Percentiles rank a stretch among this genome's conserved stretches.
Evolutionary conservation across 2,888 invertebrate species (phyloP).

Genomic region (Formica aserva): DNA sequence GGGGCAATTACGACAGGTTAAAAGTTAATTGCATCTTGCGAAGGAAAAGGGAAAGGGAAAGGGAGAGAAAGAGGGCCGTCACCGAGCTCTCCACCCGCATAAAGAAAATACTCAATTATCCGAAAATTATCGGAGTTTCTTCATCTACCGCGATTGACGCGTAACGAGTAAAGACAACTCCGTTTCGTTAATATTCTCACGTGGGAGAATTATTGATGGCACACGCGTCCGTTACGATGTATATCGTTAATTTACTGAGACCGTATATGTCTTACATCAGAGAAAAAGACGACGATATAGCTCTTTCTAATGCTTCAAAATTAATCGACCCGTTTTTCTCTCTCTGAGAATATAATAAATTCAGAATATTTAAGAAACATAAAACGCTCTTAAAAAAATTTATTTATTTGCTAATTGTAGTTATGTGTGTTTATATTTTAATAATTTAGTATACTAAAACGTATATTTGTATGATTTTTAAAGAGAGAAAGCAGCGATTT

Average conservation of each 20-base stretch:
- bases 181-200: not conserved
- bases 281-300: not conserved
- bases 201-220: not conserved
- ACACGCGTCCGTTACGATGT: not conserved
- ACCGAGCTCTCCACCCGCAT: too few species aligned
- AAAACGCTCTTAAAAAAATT: not conserved
- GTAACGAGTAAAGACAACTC: not conserved
- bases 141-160: not conserved
- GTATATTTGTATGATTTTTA: not conserved
- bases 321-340: not conserved
- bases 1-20: constrained; percentile 75
- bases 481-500: too few species aligned
- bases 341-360: not conserved
- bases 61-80: not conserved
- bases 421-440: not conserved
- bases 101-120: constrained; percentile 48
- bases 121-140: constrained; percentile 8
- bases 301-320: not conserved
- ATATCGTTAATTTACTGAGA: not conserved
- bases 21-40: constrained; percentile 75
- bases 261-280: not conserved
- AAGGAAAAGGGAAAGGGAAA: not conserved
- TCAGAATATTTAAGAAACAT: not conserved
- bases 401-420: not conserved
- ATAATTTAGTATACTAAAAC: not conserved